Base-by-base conservation (phyloP, 2,113 vertebrate genomes). In the Calyptommatus sinebrachiatus region DNA sequence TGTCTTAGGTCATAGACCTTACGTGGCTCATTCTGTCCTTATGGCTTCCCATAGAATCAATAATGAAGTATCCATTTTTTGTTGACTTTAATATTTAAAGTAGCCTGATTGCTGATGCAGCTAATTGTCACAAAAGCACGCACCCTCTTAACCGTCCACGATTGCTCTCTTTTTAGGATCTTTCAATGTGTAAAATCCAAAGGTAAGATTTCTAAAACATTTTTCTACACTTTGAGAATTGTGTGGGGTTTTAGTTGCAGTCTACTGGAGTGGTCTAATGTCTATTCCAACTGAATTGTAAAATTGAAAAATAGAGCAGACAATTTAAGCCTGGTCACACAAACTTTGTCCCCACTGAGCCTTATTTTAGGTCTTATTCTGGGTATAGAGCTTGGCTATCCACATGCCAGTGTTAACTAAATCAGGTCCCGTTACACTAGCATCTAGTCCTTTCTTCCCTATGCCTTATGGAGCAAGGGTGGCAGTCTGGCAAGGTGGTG, bases 261-360 rank as follows among this genome's bases (percentile, higher is more conserved):
- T 88, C 8, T 65, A 73, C 18, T 80, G 60, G 7, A 85, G 46
- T 16, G 48, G 81, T 21, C 81, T 81, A 41, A 85, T 71, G 41
- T 83, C 80, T 2, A 66, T 86, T 63, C 85, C 73, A 8, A 76
- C 41, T 28, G 29, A 57, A 57, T 57, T 12, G 18, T 11, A 57
- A 57, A 57, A 57, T 16, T 16, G 12, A 57, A 57, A 57, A 57
- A 57, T 18, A 57, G 53, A 57, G 53, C 53, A 57, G 53, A 18
- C 53, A 57, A 57, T 18, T 57, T 57, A 57, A 5, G 35, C 12
- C 11, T 57, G 53, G 14, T 4, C 14, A 18, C 35, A 41, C 35
- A 41, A 2, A 41, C 35, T 4, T n/a, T n/a, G n/a, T n/a, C n/a
- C n/a, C n/a, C n/a, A n/a, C n/a, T n/a, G n/a, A n/a, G n/a, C n/a